Conservation (phyloP, 2,888 invertebrate genomes). For the Adela reaumurella region DNA sequence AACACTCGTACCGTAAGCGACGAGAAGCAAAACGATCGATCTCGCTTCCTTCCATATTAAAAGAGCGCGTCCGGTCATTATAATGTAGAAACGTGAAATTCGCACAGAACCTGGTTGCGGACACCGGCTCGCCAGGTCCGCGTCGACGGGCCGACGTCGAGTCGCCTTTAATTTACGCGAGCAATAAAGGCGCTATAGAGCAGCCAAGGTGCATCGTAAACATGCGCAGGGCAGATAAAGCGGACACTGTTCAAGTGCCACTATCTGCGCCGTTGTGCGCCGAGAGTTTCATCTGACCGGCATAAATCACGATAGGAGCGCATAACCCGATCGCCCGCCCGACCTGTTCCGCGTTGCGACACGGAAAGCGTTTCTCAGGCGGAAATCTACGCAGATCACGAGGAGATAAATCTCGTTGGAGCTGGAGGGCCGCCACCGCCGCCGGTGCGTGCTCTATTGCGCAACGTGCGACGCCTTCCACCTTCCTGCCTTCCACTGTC, state of each 20-base stretch:
- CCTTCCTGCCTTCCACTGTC: too few relatives aligned
- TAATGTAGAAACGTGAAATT: too few relatives aligned
- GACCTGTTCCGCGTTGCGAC: constrained; percentile 33
- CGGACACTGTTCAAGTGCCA: background rate
- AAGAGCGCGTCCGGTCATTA: too few relatives aligned
- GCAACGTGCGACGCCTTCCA: background rate
- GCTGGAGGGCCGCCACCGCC: background rate
- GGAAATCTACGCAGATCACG: constrained; percentile 18
- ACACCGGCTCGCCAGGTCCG: too few relatives aligned
- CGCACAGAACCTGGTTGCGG: too few relatives aligned
- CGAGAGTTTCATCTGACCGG: background rate
- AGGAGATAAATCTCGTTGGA: background rate
- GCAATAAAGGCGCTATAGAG: background rate
- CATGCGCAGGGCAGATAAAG: background rate
- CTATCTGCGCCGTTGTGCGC: background rate
- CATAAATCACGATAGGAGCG: background rate
- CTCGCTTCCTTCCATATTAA: too few relatives aligned
- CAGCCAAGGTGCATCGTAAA: background rate
- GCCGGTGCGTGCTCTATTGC: background rate
- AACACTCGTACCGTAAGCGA: too few relatives aligned
- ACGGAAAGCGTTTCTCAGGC: constrained; percentile 37
- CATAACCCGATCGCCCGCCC: constrained; percentile 12
- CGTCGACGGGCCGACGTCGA: too few relatives aligned
- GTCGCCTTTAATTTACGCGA: too few relatives aligned
- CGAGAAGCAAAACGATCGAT: too few relatives aligned